Conservation (phyloP, 2,888 invertebrate species). For the Apamea epomidion region DNA sequence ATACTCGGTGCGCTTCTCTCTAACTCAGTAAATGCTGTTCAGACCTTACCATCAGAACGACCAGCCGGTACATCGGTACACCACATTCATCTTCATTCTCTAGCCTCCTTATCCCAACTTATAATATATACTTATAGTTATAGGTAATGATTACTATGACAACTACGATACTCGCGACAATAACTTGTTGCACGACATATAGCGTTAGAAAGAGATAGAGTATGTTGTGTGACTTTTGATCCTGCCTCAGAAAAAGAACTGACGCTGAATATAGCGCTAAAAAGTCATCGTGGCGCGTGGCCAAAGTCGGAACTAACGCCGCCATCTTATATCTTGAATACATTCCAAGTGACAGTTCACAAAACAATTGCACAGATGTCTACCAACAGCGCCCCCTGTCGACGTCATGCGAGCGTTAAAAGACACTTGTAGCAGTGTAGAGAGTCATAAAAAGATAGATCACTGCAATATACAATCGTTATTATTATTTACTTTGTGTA, state of each 20-base stretch:
- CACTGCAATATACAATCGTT: not conserved
- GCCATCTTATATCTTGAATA: not conserved
- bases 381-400: not conserved
- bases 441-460: too few relatives aligned
- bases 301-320: not conserved
- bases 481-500: not conserved
- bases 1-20: constrained; percentile 2
- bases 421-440: too few relatives aligned
- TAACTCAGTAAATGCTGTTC: not conserved
- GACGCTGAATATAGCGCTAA: not conserved
- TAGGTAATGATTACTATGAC: not conserved
- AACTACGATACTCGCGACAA: not conserved
- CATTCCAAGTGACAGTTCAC: not conserved
- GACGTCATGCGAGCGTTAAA: not conserved
- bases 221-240: not conserved
- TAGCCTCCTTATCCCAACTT: not conserved
- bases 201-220: not conserved
- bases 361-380: not conserved
- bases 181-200: not conserved
- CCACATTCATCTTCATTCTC: too few relatives aligned
- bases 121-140: not conserved
- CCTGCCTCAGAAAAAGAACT: too few relatives aligned
- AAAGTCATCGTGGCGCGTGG: not conserved
- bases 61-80: not conserved
- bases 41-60: not conserved